Evolutionary conservation across 2,888 invertebrate species (phyloP).

Genomic region (Tetragonisca angustula): DNA sequence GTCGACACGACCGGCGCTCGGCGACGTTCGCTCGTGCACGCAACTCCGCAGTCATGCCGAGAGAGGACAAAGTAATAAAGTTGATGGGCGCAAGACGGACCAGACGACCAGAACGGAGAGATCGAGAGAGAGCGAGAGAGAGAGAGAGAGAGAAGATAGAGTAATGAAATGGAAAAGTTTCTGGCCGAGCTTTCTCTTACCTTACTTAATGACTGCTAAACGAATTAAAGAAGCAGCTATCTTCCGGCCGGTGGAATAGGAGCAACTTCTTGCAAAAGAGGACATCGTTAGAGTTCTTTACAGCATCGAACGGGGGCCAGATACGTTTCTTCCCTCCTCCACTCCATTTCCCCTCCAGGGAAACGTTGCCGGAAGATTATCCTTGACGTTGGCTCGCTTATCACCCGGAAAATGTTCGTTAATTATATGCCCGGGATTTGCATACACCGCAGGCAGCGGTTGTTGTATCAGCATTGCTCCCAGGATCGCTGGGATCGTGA

Average conservation of each 20-base stretch:
- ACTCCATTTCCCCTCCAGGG: not conserved
- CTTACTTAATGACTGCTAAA: conserved; percentile 79
- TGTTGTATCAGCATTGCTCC: not conserved
- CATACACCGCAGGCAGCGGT: conserved; percentile 22
- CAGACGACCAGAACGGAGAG: conserved; percentile 27
- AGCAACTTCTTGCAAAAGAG: conserved; percentile 72
- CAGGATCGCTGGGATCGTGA: not conserved
- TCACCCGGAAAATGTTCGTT: conserved; percentile 50
- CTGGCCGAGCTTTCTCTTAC: conserved; percentile 70
- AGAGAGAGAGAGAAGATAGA: conserved; percentile 61
- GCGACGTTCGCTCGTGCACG: conserved; percentile 36
- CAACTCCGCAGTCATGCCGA: conserved; percentile 59
- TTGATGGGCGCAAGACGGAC: conserved; percentile 71
- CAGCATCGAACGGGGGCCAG: conserved; percentile 25
- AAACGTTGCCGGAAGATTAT: conserved; percentile 39
- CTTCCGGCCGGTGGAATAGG: conserved; percentile 66
- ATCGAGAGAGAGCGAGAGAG: conserved; percentile 6
- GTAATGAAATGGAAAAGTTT: conserved; percentile 83
- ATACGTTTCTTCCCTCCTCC: conserved; percentile 27
- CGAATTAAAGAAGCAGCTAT: conserved; percentile 81
- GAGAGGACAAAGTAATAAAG: conserved; percentile 80
- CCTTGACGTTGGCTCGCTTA: conserved; percentile 22
- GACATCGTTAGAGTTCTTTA: conserved; percentile 63
- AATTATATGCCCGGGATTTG: conserved; percentile 52
- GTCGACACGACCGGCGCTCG: conserved; percentile 54